These are phyloP conservation scores for Calliopsis andreniformis DNA, from an alignment of 1,140 invertebrate genomes.

Conservation along the genomic window DNA sequence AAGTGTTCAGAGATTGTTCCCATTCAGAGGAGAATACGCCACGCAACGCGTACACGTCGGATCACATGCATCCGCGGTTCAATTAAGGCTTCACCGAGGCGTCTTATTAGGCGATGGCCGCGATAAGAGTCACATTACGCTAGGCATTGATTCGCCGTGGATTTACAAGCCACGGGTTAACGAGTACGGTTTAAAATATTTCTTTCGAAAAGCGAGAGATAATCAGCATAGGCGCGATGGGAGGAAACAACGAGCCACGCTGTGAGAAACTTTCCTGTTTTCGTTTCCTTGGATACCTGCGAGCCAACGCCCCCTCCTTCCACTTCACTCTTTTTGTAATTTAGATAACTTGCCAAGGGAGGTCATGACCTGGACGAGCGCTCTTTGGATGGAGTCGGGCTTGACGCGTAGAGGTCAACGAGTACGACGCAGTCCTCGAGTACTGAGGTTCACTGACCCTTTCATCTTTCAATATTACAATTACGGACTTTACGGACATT, in stretches of 20 bases:
- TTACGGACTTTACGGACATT: no score
- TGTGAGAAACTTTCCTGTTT: background rate
- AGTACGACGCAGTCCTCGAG: no score
- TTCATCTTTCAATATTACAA: no score
- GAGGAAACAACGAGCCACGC: background rate
- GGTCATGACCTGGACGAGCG: background rate
- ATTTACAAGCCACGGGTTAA: background rate
- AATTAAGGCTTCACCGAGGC: slow-evolving; percentile 44
- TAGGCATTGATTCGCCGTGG: slow-evolving; percentile 5
- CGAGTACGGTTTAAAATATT: background rate
- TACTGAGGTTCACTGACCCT: no score
- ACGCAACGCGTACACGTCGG: background rate
- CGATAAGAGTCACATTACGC: slow-evolving; percentile 15
- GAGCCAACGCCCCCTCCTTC: background rate
- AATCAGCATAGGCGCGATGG: background rate
- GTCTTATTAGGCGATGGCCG: slow-evolving; percentile 21
- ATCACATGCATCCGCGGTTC: slow-evolving; percentile 45
- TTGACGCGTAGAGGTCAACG: no score
- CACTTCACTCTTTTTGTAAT: background rate
- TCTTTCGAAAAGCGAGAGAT: background rate
- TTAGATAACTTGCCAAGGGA: background rate
- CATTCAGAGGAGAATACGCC: background rate
- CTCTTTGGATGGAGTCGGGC: no score
- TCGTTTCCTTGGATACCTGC: background rate
- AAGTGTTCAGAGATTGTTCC: slow-evolving; percentile 43